Evolutionary conservation across 2,113 vertebrate species (phyloP).

Genomic region (Cyprinodon brontotheroides): DNA sequence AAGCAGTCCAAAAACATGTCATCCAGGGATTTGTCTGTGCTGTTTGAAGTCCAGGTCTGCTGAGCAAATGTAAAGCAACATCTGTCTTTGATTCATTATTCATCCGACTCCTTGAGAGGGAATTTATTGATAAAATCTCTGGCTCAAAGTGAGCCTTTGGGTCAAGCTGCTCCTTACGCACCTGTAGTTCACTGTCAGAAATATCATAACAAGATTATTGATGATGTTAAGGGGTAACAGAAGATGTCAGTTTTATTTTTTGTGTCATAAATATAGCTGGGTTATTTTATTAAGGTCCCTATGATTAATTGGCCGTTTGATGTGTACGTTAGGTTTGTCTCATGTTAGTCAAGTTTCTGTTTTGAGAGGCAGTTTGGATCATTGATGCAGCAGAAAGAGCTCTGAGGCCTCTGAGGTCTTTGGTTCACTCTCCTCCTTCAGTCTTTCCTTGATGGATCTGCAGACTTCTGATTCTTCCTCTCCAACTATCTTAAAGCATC

Average conservation of each 20-base stretch:
- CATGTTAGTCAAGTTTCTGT: too few relatives aligned
- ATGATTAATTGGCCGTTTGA: background rate
- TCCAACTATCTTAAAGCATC: too few relatives aligned
- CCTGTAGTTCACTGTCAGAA: background rate
- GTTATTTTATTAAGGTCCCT: background rate
- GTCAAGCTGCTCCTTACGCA: background rate
- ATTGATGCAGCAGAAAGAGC: too few relatives aligned
- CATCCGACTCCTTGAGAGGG: constrained; percentile 57
- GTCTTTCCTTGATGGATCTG: too few relatives aligned
- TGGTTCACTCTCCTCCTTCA: too few relatives aligned
- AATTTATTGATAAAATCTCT: constrained; percentile 58
- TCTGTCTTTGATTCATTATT: constrained; percentile 80
- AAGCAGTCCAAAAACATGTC: constrained; percentile 54
- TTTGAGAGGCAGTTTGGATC: too few relatives aligned
- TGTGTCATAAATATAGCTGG: background rate
- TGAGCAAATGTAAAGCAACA: constrained; percentile 70
- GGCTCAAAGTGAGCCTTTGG: constrained; percentile 42
- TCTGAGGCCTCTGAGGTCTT: too few relatives aligned
- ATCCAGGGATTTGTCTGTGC: constrained; percentile 63
- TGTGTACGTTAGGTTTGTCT: background rate
- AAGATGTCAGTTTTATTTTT: background rate
- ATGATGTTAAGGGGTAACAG: background rate
- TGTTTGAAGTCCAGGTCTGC: constrained; percentile 63
- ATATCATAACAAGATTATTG: background rate
- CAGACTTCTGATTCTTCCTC: too few relatives aligned